Percentiles rank a stretch among this genome's conserved stretches.
Conservation (phyloP, 1,140 invertebrate genomes). For the Drosophila ogumai region DNA sequence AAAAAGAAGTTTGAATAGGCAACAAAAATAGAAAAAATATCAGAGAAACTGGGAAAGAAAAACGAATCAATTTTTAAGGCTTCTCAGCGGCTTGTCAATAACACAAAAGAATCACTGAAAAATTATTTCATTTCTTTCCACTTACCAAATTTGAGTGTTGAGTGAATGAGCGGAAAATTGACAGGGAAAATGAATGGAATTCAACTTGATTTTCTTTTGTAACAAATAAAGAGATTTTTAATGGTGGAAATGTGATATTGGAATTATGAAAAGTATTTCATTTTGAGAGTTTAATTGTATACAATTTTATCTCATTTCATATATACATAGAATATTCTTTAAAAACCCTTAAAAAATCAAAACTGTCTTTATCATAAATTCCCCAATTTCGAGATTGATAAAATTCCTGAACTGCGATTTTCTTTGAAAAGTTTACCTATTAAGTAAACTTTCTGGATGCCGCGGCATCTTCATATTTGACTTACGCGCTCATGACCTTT, state of each 20-base stretch:
- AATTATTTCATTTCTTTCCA: constrained; percentile 26
- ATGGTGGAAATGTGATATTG: neutral
- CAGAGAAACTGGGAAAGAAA: constrained; percentile 5
- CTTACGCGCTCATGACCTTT: constrained; percentile 48
- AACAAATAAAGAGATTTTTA: neutral
- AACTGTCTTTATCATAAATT: constrained; percentile 1
- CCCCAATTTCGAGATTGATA: constrained; percentile 10
- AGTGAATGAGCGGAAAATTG: constrained; percentile 9
- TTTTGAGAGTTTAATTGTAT: neutral
- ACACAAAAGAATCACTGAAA: constrained; percentile 32
- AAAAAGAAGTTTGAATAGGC: constrained; percentile 38
- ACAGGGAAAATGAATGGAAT: neutral
- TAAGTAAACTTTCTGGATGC: constrained; percentile 26
- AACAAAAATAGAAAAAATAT: constrained; percentile 1
- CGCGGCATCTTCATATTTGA: constrained; percentile 34
- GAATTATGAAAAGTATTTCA: neutral
- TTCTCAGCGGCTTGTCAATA: constrained; percentile 45
- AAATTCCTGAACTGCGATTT: constrained; percentile 10
- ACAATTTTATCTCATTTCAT: neutral
- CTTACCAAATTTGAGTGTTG: constrained; percentile 20
- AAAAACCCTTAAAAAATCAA: neutral
- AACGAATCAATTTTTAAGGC: constrained; percentile 41
- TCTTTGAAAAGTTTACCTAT: constrained; percentile 22
- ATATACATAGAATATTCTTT: neutral
- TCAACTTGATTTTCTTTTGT: neutral